These are phyloP conservation scores for Adelphocoris suturalis DNA, from an alignment of 2,888 invertebrate species.

Conservation along the genomic window DNA sequence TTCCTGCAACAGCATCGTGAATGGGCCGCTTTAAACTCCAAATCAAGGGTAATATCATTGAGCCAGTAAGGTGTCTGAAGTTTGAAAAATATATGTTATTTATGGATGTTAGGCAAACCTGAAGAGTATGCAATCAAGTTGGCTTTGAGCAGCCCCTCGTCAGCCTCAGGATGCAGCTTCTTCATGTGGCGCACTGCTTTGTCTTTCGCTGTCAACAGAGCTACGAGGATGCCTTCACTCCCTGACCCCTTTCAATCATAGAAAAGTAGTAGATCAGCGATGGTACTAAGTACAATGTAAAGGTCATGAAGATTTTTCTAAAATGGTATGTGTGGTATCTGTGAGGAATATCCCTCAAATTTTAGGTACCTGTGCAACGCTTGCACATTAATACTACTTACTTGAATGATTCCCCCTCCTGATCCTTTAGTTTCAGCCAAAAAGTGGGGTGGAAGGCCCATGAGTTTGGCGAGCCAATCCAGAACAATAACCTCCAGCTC, in stretches of 20 bases:
- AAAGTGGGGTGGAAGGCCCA: constrained; percentile 90
- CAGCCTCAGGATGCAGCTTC: constrained; percentile 81
- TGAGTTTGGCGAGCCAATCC: constrained; percentile 95
- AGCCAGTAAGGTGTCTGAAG: too few species aligned
- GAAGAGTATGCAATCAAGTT: constrained; percentile 91
- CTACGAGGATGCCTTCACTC: constrained; percentile 92
- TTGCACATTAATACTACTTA: too few species aligned
- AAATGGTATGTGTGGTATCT: too few species aligned
- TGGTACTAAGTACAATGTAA: too few species aligned
- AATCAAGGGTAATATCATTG: too few species aligned
- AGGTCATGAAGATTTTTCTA: too few species aligned
- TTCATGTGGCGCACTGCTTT: constrained; percentile 82
- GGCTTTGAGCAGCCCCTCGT: constrained; percentile 83
- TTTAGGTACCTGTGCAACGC: too few species aligned
- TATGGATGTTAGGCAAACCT: constrained; percentile 77
- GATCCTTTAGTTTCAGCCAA: constrained; percentile 87
- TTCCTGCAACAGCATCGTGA: too few species aligned
- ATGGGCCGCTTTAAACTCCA: too few species aligned
- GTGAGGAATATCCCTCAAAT: too few species aligned
- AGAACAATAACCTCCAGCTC: constrained; percentile 94
- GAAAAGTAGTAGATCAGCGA: neutral
- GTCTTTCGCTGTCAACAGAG: constrained; percentile 88
- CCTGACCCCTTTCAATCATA: constrained; percentile 82
- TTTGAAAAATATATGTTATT: too few species aligned
- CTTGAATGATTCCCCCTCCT: constrained; percentile 93